Evolutionary conservation across 2,113 vertebrate genomes (phyloP), one percentile per base, ranked within the genome.

Genomic region (Perognathus longimembris): DNA sequence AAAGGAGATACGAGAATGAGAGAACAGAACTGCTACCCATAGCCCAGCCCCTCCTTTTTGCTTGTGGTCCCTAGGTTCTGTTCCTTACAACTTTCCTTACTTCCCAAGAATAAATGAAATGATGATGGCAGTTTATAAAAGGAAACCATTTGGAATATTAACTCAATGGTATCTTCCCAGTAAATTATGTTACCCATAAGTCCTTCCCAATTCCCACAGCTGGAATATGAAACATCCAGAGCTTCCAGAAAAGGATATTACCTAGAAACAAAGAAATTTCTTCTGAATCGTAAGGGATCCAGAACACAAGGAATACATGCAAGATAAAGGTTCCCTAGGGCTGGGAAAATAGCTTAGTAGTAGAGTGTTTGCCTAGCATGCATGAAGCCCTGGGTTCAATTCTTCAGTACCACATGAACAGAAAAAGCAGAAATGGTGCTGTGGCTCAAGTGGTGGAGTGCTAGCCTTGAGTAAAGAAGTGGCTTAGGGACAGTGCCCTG

Each of bases 71-170:
- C 76, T 57, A 34, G 34, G 50, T 28, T 4, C 24, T 75, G 59
- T 22, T 79, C 61, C 66, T 54, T 54, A 40, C n/a, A 61, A 78
- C 50, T 84, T 67, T n/a, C 42, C 28, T 42, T n/a, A 54, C 38
- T 93, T 75, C 74, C 67, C 38, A 91, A 84, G 78, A 73, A 74
- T 34, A 84, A 85, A 40, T 61, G 50, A 42, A 42, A 74, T 30
- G 57, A 75, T 34, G 34, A 24, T 7, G 30, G 7, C 61, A 40
- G 54, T 24, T 54, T 0, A 7, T 80, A 57, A 76, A 91, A 93
- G 32, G 28, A 76, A 57, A 81, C 70, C 28, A 28, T 3, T 88
- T 24, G 10, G 66, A 69, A 74, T 64, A 63, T 40, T 17, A 67
- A 69, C 7, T 5, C 36, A 32, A 15, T 20, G 78, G 22, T 63